These are phyloP conservation scores for Leuciscus waleckii DNA, from an alignment of 2,797 vertebrate species.

Conservation along the genomic window DNA sequence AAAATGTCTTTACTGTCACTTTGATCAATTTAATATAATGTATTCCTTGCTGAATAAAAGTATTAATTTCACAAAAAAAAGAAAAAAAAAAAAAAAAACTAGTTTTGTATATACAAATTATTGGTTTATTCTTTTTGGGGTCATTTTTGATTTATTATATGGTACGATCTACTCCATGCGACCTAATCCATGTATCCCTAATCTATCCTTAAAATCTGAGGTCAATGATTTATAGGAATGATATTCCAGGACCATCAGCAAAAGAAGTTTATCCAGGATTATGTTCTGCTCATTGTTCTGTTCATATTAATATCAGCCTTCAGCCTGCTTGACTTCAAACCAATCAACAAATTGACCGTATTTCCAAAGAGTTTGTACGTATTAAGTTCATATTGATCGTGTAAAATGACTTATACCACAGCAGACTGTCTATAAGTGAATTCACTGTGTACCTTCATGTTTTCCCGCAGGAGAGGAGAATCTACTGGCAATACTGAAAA, in stretches of 20 bases:
- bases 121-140: not conserved
- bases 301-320: not conserved
- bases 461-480: constrained; percentile 88
- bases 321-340: not conserved
- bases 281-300: not conserved
- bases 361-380: not conserved
- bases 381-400: not conserved
- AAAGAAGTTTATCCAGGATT: not conserved
- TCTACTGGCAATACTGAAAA: constrained; percentile 91
- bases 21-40: not conserved
- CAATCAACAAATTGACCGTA: not conserved
- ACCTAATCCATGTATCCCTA: not conserved
- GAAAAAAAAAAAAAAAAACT: no score
- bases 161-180: not conserved
- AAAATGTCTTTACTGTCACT: not conserved
- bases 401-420: not conserved
- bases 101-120: not conserved
- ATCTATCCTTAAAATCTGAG: constrained; percentile 8
- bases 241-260: not conserved
- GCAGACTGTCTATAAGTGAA: not conserved
- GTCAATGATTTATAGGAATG: not conserved
- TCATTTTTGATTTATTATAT: not conserved
- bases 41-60: not conserved
- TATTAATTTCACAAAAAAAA: not conserved
- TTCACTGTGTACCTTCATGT: not conserved